phyloP scores from a whole-genome alignment of 2,888 invertebrate species.

The Penaeus monodon region DNA sequence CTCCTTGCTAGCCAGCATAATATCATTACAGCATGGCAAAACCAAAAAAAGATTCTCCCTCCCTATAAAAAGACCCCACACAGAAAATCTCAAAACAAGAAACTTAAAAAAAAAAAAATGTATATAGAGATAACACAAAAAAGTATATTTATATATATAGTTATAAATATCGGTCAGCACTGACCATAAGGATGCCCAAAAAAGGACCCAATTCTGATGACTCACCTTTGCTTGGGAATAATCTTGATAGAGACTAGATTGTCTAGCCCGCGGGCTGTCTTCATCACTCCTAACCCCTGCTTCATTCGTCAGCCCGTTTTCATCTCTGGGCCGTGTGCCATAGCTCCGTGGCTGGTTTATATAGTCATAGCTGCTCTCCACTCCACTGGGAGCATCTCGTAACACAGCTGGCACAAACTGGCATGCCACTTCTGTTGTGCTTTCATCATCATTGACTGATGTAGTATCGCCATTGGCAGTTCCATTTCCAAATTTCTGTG shows the following conservation, averaged over 20 bases:
- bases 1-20: too few relatives aligned
- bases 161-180: too few relatives aligned
- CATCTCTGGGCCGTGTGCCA: slow-evolving; percentile 49
- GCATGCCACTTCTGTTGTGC: slow-evolving; percentile 41
- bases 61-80: too few relatives aligned
- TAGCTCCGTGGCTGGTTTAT: slow-evolving; percentile 35
- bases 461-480: slow-evolving; percentile 30
- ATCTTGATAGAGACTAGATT: slow-evolving; percentile 44
- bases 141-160: too few relatives aligned
- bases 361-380: slow-evolving; percentile 39
- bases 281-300: slow-evolving; percentile 9
- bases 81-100: too few relatives aligned
- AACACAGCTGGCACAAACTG: slow-evolving; percentile 58
- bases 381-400: slow-evolving; percentile 45
- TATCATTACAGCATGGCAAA: too few relatives aligned
- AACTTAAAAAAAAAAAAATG: too few relatives aligned
- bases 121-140: too few relatives aligned
- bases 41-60: too few relatives aligned
- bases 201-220: not conserved
- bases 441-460: slow-evolving; percentile 20
- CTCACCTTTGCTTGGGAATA: slow-evolving; percentile 57
- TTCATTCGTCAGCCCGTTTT: slow-evolving; percentile 4
- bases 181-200: too few relatives aligned
- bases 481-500: slow-evolving; percentile 33
- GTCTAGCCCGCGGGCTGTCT: not conserved